Conservation (phyloP, 1,140 invertebrate genomes). For the Armadillidium nasatum region DNA sequence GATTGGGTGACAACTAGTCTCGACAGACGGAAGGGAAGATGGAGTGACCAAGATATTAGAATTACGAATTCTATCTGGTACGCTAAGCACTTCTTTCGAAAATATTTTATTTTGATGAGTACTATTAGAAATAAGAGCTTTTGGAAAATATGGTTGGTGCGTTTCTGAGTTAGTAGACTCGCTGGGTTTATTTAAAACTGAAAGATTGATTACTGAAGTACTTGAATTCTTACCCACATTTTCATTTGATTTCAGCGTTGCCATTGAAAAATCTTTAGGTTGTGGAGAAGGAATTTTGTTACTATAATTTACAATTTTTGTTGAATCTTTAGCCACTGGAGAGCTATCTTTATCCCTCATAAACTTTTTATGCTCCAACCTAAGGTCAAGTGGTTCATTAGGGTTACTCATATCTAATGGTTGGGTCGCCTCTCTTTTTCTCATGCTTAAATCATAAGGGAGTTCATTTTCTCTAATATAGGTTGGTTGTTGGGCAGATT, state of each 20-base stretch:
- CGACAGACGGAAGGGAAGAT: background rate
- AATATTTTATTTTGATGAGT: background rate
- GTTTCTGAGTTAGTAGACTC: background rate
- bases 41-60: background rate
- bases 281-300: background rate
- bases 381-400: constrained; percentile 36
- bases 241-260: background rate
- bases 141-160: background rate
- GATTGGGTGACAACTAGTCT: background rate
- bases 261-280: background rate
- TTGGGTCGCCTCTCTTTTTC: constrained; percentile 39
- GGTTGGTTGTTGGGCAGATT: constrained; percentile 27
- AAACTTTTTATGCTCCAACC: constrained; percentile 37
- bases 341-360: constrained; percentile 34
- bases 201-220: background rate
- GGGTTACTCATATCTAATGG: constrained; percentile 38
- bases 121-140: background rate
- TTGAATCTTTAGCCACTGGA: constrained; percentile 24
- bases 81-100: background rate
- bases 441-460: constrained; percentile 41
- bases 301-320: background rate
- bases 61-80: background rate
- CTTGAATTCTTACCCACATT: background rate
- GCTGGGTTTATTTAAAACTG: background rate
- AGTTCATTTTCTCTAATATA: constrained; percentile 36